Evolutionary conservation across 2,113 vertebrate species (phyloP).

Genomic region (Mugil cephalus): DNA sequence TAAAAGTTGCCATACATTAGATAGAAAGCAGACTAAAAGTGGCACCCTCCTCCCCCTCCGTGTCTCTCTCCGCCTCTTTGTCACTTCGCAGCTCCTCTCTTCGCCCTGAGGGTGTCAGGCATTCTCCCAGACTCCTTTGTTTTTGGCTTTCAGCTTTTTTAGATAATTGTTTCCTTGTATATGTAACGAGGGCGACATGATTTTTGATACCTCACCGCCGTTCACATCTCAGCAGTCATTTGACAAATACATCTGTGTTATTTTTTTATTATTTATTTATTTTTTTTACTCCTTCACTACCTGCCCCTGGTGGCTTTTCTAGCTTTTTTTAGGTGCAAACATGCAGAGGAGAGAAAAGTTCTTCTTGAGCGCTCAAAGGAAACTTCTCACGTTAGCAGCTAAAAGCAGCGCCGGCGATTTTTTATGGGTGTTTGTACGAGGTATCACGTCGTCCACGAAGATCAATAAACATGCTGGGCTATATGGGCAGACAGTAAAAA

Average conservation of each 20-base stretch:
- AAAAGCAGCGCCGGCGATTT: conserved; percentile 10
- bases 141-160: conserved; percentile 55
- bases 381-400: conserved; percentile 27
- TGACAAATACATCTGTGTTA: conserved; percentile 34
- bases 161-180: conserved; percentile 60
- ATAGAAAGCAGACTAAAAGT: conserved; percentile 45
- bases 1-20: conserved; percentile 57
- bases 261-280: too few relatives aligned
- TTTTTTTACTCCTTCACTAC: neutral
- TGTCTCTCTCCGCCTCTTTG: conserved; percentile 67
- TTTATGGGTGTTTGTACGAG: conserved; percentile 31
- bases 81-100: conserved; percentile 57
- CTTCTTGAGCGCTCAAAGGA: neutral
- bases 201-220: conserved; percentile 19
- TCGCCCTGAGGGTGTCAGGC: conserved; percentile 45
- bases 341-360: conserved; percentile 18
- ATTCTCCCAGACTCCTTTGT: conserved; percentile 57
- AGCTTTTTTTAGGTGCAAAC: conserved; percentile 11
- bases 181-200: conserved; percentile 55
- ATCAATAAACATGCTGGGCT: conserved; percentile 61
- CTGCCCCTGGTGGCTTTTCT: conserved; percentile 4
- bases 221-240: conserved; percentile 41
- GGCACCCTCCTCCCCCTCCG: conserved; percentile 47
- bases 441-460: conserved; percentile 32
- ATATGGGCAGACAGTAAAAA: conserved; percentile 42